Evolutionary conservation across 2,888 invertebrate species (phyloP), one percentile per base, ranked within the genome.

Genomic region (Eustalomyia histrio): DNA sequence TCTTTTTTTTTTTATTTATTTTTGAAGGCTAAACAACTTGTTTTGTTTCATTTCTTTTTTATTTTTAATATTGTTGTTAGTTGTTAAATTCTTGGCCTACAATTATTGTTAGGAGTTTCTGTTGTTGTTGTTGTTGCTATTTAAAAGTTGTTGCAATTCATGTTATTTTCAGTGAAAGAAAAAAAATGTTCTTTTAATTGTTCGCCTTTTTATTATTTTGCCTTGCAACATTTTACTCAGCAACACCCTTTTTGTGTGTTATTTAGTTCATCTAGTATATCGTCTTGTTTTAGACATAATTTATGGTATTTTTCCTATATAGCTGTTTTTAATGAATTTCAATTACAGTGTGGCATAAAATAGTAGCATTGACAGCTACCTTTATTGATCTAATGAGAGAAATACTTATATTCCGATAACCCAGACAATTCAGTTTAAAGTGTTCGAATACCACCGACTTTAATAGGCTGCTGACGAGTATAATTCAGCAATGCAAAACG

Each of bases 131-230:
- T 53, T 61, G 53, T 21, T 75, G 43, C 65, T 65, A 65, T 17
- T 60, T 60, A 68, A 82, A 63, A 50, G 58, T 47, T 57, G 50
- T 64, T 63, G 39, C 52, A 33, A 52, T 72, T 71, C 71, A 72
- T 71, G 76, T 72, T 78, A 53, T 53, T 53, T 14, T 47, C 17
- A n/a, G 8, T n/a, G n/a, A n/a, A n/a, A 50, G 63, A 67, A 24
- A 47, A 35, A 43, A 53, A 24, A 18, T 88, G 84, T 85, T 86
- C 84, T 88, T 88, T 87, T 88, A 87, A 88, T 87, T 88, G 88
- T 86, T 84, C 83, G 53, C 82, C 85, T 83, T 78, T 83, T 84
- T 12, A 7, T 35, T 29, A 7, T 29, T 29, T 39, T 39, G 29
- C 10, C n/a, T 47, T 47, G 14, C 5, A 47, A 47, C 29, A n/a